Base-by-base conservation (phyloP, 2,888 invertebrate genomes). In the Dendrolimus pini region DNA sequence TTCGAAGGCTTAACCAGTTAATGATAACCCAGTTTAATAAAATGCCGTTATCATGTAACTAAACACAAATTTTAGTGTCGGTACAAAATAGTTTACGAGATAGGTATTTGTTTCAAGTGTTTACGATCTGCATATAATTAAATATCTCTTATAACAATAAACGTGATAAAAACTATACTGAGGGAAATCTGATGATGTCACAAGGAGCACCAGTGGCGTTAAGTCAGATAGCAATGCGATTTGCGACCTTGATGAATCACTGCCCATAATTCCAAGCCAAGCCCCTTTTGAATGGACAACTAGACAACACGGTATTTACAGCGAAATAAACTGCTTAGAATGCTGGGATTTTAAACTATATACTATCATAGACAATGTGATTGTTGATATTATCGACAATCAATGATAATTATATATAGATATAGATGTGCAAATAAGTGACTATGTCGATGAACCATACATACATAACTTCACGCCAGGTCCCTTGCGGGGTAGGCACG, bases 201-300 rank as follows among this genome's bases (percentile, higher is more conserved):
- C 65, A 52, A 56, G 65, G 61, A 65, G 72, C 69, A 71, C 67
- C 65, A 71, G 68, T 77, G 73, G 78, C 74, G 72, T 77, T 70
- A 67, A 61, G 63, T 58, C 60, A 67, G 71, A 75, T 75, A 76
- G 62, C 64, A 62, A 62, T 63, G 65, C 69, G 70, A 59, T 76
- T 62, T 63, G 65, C 69, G 70, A 59, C 77, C 77, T 77, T 77
- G 62, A 61, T 62, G 64, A 62, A 65, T 69, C 61, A 67, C 69
- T 71, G 62, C 65, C 67, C 66, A 64, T 66, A 71, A 69, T 68
- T 65, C 69, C 66, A 60, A 64, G 61, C 67, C 66, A 64, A 67
- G 66, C 63, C 61, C 59, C 60, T 59, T 58, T 58, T 63, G 61
- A 47, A 9, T 47, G 9, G 47, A 10, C 2, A 8, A 47, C 7